Percentiles rank a stretch among this genome's conserved stretches.
Evolutionary conservation across 2,113 vertebrate species (phyloP).

Genomic region (Lycocorax pyrrhopterus): DNA sequence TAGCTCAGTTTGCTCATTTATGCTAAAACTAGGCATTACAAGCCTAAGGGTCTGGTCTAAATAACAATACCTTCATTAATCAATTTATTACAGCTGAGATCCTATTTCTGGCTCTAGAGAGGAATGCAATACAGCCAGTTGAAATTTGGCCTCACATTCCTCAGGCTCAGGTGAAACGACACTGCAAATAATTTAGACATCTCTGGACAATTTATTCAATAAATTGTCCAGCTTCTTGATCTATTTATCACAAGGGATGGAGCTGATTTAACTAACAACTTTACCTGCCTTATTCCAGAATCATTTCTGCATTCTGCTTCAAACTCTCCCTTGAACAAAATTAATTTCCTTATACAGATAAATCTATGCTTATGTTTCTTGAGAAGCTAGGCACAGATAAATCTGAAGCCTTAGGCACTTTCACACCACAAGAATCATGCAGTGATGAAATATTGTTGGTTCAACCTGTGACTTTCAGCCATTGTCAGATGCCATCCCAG

Average conservation of each 20-base stretch:
- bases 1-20: not conserved
- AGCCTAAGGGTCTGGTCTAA: constrained; percentile 33
- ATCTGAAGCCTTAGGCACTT: not conserved
- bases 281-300: not conserved
- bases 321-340: constrained; percentile 2
- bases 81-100: constrained; percentile 28
- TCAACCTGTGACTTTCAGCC: not conserved
- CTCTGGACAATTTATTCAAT: constrained; percentile 17
- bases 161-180: constrained; percentile 12
- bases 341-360: constrained; percentile 27
- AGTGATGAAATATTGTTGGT: not conserved
- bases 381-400: constrained; percentile 17
- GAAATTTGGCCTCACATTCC: constrained; percentile 10
- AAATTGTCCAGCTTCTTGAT: not conserved
- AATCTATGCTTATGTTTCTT: not conserved
- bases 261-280: constrained; percentile 32
- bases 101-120: constrained; percentile 28
- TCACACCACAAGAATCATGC: not conserved
- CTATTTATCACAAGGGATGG: not conserved
- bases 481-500: not conserved
- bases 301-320: not conserved
- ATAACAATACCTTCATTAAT: constrained; percentile 51
- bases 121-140: constrained; percentile 20
- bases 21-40: constrained; percentile 30
- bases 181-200: constrained; percentile 16